phyloP scores from a whole-genome alignment of 2,888 invertebrate species.

The Gonocerus acuteangulatus region DNA sequence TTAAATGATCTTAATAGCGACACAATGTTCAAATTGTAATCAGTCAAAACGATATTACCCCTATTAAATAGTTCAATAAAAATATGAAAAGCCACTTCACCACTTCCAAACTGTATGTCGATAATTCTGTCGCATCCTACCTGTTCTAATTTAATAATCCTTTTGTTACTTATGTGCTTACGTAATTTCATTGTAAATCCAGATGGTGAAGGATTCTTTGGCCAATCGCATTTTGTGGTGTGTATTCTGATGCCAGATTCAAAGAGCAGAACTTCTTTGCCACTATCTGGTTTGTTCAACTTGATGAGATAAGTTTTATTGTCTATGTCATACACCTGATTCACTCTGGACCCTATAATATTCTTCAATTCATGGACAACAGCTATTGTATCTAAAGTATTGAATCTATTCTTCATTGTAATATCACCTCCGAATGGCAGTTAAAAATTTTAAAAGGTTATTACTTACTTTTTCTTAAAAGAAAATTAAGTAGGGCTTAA shows the following conservation, averaged over 20 bases:
- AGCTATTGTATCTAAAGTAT: constrained; percentile 86
- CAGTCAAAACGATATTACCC: constrained; percentile 92
- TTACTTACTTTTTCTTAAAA: too few species aligned
- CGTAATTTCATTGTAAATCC: constrained; percentile 97
- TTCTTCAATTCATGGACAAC: constrained; percentile 72
- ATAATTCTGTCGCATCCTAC: constrained; percentile 90
- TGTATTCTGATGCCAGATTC: constrained; percentile 94
- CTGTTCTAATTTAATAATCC: constrained; percentile 77
- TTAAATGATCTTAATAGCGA: constrained; percentile 87
- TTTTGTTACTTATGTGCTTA: constrained; percentile 92
- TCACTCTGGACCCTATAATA: constrained; percentile 82
- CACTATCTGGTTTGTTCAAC: constrained; percentile 66
- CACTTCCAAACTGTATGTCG: constrained; percentile 88
- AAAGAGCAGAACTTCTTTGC: constrained; percentile 77
- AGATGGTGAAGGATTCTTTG: constrained; percentile 89
- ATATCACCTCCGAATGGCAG: too few species aligned
- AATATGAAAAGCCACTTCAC: constrained; percentile 89
- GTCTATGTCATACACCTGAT: constrained; percentile 96
- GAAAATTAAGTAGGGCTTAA: too few species aligned
- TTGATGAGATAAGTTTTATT: constrained; percentile 90
- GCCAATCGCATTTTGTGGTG: constrained; percentile 95
- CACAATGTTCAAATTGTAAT: constrained; percentile 79
- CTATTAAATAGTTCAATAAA: constrained; percentile 91
- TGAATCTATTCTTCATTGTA: constrained; percentile 86
- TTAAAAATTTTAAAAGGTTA: too few species aligned